Percentiles rank a stretch among this genome's conserved stretches.
Conservation (phyloP, 1,140 invertebrate species). For the Teleopsis dalmanni region DNA sequence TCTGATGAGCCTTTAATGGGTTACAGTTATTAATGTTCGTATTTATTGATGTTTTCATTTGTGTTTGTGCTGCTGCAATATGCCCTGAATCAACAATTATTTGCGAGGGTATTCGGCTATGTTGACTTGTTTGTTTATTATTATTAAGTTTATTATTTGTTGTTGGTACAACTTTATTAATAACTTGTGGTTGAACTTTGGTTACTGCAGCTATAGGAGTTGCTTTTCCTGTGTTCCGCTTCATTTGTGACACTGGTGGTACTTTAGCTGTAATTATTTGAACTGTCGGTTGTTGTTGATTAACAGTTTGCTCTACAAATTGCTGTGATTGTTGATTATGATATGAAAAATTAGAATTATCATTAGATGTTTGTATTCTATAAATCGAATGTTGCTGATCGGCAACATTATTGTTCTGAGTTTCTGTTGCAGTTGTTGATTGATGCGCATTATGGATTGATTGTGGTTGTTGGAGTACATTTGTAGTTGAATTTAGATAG, state of each 20-base stretch:
- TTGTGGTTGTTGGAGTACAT: constrained; percentile 17
- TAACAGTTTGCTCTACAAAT: neutral
- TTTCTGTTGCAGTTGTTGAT: constrained; percentile 1
- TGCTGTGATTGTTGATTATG: constrained; percentile 8
- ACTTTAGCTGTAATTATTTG: constrained; percentile 16
- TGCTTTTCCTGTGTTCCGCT: constrained; percentile 11
- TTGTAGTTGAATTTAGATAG: constrained; percentile 28
- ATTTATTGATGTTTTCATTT: constrained; percentile 42
- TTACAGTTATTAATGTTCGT: too few relatives aligned
- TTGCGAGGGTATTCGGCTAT: neutral
- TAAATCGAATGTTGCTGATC: constrained; percentile 1
- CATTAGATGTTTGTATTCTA: neutral
- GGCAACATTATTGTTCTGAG: neutral
- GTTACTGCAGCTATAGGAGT: constrained; percentile 18
- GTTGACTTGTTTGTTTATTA: neutral
- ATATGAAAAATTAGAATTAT: constrained; percentile 4
- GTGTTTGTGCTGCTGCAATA: constrained; percentile 24
- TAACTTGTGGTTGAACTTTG: constrained; percentile 29
- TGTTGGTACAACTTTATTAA: constrained; percentile 36
- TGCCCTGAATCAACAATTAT: neutral
- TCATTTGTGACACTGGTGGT: constrained; percentile 32
- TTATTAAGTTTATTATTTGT: constrained; percentile 8
- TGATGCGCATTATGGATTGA: too few relatives aligned
- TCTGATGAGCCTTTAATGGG: too few relatives aligned
- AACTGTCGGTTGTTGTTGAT: constrained; percentile 6